Evolutionary conservation across 2,888 invertebrate genomes (phyloP).

Genomic region (Tromatobia lineatoria): DNA sequence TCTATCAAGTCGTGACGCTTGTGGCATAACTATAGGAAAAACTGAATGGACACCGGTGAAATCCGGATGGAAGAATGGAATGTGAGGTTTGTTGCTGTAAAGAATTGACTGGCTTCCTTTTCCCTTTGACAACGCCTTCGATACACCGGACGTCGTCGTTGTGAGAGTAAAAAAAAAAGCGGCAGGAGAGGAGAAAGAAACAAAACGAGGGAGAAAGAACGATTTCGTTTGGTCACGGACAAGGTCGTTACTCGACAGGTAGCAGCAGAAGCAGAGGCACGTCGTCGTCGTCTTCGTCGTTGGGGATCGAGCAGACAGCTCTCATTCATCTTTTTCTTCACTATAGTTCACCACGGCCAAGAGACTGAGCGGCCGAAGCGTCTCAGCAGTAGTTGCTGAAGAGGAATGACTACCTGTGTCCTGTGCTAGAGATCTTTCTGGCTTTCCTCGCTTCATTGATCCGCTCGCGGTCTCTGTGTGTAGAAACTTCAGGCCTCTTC

Average conservation of each 20-base stretch:
- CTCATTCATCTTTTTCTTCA: constrained; percentile 74
- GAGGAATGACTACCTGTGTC: constrained; percentile 71
- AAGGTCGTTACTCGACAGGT: constrained; percentile 75
- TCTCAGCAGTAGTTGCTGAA: background rate
- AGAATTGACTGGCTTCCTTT: background rate
- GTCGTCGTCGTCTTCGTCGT: constrained; percentile 54
- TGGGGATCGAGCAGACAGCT: constrained; percentile 60
- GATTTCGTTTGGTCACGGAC: constrained; percentile 75
- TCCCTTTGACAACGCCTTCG: background rate
- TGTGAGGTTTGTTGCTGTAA: background rate
- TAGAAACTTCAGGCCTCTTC: background rate
- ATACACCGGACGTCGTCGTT: constrained; percentile 11
- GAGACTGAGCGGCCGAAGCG: background rate
- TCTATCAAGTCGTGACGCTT: background rate
- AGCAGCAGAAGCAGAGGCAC: constrained; percentile 65
- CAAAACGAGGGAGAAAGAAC: constrained; percentile 39
- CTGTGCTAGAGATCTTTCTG: constrained; percentile 70
- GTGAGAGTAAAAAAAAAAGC: background rate
- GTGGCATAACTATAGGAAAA: constrained; percentile 8
- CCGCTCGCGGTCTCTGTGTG: constrained; percentile 18
- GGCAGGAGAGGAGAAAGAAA: background rate
- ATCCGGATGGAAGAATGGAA: constrained; percentile 3
- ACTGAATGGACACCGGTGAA: constrained; percentile 38
- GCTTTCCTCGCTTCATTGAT: constrained; percentile 71
- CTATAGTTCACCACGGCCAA: constrained; percentile 27